Base-by-base conservation (phyloP, 2,113 vertebrate genomes). In the Dryoscopus gambensis region DNA sequence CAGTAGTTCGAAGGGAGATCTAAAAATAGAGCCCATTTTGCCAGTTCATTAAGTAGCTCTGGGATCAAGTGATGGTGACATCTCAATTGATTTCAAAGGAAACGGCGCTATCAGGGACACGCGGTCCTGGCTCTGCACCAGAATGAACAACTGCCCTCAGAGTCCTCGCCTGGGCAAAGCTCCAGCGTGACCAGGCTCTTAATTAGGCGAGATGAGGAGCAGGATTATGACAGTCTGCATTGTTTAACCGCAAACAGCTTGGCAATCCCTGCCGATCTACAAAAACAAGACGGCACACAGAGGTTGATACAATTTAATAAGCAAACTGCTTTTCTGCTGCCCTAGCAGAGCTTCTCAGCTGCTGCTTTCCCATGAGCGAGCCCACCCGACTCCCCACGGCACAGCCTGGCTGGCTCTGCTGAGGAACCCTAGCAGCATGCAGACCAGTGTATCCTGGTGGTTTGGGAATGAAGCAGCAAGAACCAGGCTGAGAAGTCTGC, bases 21-120 rank as follows among this genome's bases (percentile, higher is more conserved):
- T 97, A 96, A 97, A 97, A 95, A 95, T 90, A 96, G 93, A 93
- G 84, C 69, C 87, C 49, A 64, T 93, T 96, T 91, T 94, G 56
- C 90, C 96, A 94, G 80, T 94, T 96, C 90, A 92, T 96, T 95
- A 96, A 96, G 83, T 75, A 96, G 91, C 92, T 93, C 71, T 7
- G 4, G 93, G 92, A 96, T 94, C 95, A 96, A 96, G 95, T 12
- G 40, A 91, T 11, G 64, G 90, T 95, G 95, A 97, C 90, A 96
- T 97, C 96, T 96, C 92, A 94, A 95, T 96, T 90, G 90, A 88
- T 96, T 97, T 86, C 93, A 88, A 92, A 93, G 90, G 83, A 88
- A 93, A 71, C 6, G 3, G 83, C 8, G 5, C 56, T 92, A 95
- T 90, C 93, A 87, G 14, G 56, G 91, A 94, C 88, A 90, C 9